Conservation (phyloP, 1,140 invertebrate species). For the Drosophila ambigua region DNA sequence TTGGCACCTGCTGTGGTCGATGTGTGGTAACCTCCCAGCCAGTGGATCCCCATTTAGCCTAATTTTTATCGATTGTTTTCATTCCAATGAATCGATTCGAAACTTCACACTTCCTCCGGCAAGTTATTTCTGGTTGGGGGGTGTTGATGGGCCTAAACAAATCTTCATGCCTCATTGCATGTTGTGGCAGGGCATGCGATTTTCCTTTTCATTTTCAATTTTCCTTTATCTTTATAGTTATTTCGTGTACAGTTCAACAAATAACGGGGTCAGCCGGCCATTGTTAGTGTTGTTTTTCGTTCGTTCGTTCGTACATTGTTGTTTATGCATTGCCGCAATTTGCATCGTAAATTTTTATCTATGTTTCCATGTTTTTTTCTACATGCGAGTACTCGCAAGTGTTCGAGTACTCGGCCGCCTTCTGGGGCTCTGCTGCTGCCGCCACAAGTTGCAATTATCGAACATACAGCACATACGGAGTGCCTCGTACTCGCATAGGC, state of each 20-base stretch:
- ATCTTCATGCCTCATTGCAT: conserved; percentile 56
- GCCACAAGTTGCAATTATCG: conserved; percentile 24
- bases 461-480: conserved; percentile 2
- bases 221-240: conserved; percentile 34
- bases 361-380: conserved; percentile 9
- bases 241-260: conserved; percentile 75
- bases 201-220: conserved; percentile 34
- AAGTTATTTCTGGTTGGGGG: conserved; percentile 1
- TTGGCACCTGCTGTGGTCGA: conserved; percentile 22
- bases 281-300: conserved; percentile 47
- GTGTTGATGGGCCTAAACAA: conserved; percentile 22
- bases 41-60: conserved; percentile 20
- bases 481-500: no score
- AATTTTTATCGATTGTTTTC: conserved; percentile 59
- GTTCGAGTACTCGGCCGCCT: background rate
- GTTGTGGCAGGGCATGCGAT: conserved; percentile 48
- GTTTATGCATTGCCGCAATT: conserved; percentile 71
- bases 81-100: conserved; percentile 42
- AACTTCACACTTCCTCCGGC: conserved; percentile 24
- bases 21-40: conserved; percentile 8
- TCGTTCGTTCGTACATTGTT: conserved; percentile 5
- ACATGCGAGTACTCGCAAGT: background rate
- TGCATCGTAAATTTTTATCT: conserved; percentile 49
- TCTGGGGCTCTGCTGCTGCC: background rate
- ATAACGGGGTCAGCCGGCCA: conserved; percentile 76